A percentile compares a stretch with the other conserved stretches of the same genome.
Evolutionary conservation across 2,888 invertebrate genomes (phyloP).

Genomic region (Epicampocera succincta): DNA sequence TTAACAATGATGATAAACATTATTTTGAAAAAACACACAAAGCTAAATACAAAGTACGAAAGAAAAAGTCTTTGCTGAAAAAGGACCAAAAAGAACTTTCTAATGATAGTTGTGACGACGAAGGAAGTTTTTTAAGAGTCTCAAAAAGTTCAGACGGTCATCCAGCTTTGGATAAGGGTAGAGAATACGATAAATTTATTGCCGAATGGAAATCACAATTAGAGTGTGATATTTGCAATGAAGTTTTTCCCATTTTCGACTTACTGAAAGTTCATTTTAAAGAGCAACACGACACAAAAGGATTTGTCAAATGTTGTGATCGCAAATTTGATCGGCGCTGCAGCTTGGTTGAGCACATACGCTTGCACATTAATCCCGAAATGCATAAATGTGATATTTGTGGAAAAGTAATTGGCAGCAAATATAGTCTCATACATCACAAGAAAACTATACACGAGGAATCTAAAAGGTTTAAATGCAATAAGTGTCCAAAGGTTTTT

Average conservation of each 20-base stretch:
- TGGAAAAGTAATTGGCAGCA: conserved; percentile 68
- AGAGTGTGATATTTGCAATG: conserved; percentile 67
- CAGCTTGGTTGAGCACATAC: conserved; percentile 71
- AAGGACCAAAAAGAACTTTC: conserved; percentile 25
- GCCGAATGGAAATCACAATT: conserved; percentile 67
- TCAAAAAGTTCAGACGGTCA: conserved; percentile 33
- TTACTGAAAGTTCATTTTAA: conserved; percentile 69
- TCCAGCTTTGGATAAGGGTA: conserved; percentile 52
- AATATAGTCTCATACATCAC: conserved; percentile 68
- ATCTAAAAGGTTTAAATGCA: conserved; percentile 67
- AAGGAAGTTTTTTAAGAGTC: background rate
- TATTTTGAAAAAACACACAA: background rate
- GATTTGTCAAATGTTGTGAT: conserved; percentile 71
- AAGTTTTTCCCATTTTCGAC: conserved; percentile 63
- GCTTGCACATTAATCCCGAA: conserved; percentile 72
- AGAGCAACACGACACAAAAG: conserved; percentile 66
- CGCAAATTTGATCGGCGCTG: conserved; percentile 71
- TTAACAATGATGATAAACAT: background rate
- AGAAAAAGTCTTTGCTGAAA: background rate
- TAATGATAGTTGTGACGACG: background rate
- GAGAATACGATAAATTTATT: conserved; percentile 69
- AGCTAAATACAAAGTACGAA: background rate
- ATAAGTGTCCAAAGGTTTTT: conserved; percentile 70
- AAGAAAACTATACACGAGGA: conserved; percentile 67
- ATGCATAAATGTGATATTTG: conserved; percentile 71